Percentiles rank a stretch among this genome's conserved stretches.
Conservation (phyloP, 2,888 invertebrate genomes). For the Euspilapteryx auroguttella region DNA sequence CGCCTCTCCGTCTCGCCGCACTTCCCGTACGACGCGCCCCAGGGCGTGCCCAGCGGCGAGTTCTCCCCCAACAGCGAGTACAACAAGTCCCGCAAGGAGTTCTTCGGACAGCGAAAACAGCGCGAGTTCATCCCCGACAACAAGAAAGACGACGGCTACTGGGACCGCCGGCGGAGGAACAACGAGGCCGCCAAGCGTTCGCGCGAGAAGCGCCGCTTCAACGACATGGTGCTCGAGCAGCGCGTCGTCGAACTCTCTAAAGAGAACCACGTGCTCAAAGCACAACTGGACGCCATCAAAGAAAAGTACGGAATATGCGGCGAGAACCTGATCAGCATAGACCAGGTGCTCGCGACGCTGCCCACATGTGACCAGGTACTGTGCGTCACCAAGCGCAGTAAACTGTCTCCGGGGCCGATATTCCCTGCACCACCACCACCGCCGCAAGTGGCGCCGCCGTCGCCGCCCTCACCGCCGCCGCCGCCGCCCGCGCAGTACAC, state of each 20-base stretch:
- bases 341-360: slow-evolving; percentile 84
- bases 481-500: slow-evolving; percentile 55
- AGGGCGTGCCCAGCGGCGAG: slow-evolving; percentile 24
- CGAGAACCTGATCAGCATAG: slow-evolving; percentile 83
- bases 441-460: slow-evolving; percentile 50
- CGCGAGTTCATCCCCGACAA: slow-evolving; percentile 95
- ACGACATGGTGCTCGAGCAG: slow-evolving; percentile 95
- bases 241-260: slow-evolving; percentile 92
- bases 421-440: slow-evolving; percentile 61
- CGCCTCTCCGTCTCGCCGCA: slow-evolving; percentile 45
- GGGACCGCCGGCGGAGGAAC: slow-evolving; percentile 94
- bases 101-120: slow-evolving; percentile 90
- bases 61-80: slow-evolving; percentile 57
- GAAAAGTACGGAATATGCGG: slow-evolving; percentile 91
- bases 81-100: slow-evolving; percentile 75
- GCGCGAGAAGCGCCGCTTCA: slow-evolving; percentile 93
- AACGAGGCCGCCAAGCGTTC: slow-evolving; percentile 97
- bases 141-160: slow-evolving; percentile 96
- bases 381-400: slow-evolving; percentile 76
- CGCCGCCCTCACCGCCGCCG: slow-evolving; percentile 53
- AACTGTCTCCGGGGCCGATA: slow-evolving; percentile 41
- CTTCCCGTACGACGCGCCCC: slow-evolving; percentile 49
- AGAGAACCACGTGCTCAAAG: slow-evolving; percentile 92
- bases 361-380: slow-evolving; percentile 85
- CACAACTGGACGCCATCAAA: slow-evolving; percentile 89